Conservation (phyloP, 2,888 invertebrate genomes). For the Cyclophora punctaria region DNA sequence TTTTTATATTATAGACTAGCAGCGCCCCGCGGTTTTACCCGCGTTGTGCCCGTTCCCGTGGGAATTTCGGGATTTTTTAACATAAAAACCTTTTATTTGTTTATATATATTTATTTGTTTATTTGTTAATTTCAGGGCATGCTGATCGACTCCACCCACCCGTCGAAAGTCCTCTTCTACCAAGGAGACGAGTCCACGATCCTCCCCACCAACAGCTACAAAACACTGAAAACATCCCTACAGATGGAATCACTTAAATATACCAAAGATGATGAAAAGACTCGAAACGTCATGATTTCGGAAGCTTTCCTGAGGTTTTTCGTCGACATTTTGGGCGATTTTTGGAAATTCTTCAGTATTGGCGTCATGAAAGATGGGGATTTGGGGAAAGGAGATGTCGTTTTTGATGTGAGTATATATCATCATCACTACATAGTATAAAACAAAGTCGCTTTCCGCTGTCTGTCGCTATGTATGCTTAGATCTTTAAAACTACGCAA, state of each 20-base stretch:
- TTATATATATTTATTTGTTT: too few relatives aligned
- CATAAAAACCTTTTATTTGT: too few relatives aligned
- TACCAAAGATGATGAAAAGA: slow-evolving; percentile 57
- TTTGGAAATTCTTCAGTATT: slow-evolving; percentile 70
- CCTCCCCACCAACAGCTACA: slow-evolving; percentile 80
- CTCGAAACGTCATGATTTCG: slow-evolving; percentile 82
- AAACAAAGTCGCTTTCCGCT: too few relatives aligned
- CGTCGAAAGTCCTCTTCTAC: slow-evolving; percentile 75
- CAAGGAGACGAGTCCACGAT: slow-evolving; percentile 87
- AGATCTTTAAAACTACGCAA: too few relatives aligned
- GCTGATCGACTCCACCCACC: slow-evolving; percentile 80
- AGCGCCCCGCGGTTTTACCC: too few relatives aligned
- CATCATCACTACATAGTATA: neutral
- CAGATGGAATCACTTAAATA: slow-evolving; percentile 56
- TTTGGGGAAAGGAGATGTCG: slow-evolving; percentile 46
- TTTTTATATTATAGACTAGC: too few relatives aligned
- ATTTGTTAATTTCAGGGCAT: slow-evolving; percentile 73
- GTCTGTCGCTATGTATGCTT: too few relatives aligned
- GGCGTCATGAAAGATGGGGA: slow-evolving; percentile 40
- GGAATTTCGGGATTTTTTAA: too few relatives aligned
- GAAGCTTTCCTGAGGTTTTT: slow-evolving; percentile 86
- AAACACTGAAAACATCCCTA: slow-evolving; percentile 76
- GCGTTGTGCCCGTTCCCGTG: too few relatives aligned
- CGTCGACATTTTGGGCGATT: slow-evolving; percentile 84
- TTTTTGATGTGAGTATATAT: slow-evolving; percentile 55